phyloP scores from a whole-genome alignment of 2,797 vertebrate genomes.

The Podarcis lilfordi region DNA sequence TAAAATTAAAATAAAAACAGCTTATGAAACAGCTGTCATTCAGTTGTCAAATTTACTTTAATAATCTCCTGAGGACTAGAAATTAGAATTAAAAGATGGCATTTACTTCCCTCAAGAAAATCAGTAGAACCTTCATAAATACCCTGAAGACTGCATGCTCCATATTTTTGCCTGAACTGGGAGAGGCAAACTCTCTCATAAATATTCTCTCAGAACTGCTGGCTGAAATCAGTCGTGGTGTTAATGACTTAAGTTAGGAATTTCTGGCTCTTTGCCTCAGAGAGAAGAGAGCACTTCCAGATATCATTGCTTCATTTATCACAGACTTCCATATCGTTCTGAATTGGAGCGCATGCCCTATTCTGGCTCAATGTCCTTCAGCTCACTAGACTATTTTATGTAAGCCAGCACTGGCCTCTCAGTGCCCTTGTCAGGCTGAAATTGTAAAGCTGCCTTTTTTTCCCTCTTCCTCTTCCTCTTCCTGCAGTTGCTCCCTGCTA shows the following conservation, averaged over 20 bases:
- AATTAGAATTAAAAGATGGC: not conserved
- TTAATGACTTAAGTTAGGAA: not conserved
- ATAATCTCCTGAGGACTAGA: not conserved
- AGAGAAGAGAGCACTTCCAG: not conserved
- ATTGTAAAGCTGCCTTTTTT: not conserved
- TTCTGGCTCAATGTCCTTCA: constrained; percentile 1
- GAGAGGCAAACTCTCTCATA: not conserved
- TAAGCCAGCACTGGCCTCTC: not conserved
- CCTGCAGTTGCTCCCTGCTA: not conserved
- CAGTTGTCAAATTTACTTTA: not conserved
- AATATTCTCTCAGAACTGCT: not conserved
- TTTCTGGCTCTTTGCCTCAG: not conserved
- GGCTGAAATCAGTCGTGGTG: not conserved
- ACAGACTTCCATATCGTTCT: not conserved
- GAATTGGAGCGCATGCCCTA: not conserved
- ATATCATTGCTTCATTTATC: not conserved
- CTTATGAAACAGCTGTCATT: not conserved
- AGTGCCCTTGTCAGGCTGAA: constrained; percentile 2
- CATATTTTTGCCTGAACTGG: constrained; percentile 21
- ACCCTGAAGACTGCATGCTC: not conserved
- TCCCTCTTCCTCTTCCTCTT: too few species aligned
- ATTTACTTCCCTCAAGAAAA: not conserved
- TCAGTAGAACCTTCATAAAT: not conserved
- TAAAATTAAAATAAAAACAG: too few species aligned
- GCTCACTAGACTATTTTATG: not conserved